Base-by-base conservation (phyloP, 2,797 vertebrate species). In the Myotis planiceps region DNA sequence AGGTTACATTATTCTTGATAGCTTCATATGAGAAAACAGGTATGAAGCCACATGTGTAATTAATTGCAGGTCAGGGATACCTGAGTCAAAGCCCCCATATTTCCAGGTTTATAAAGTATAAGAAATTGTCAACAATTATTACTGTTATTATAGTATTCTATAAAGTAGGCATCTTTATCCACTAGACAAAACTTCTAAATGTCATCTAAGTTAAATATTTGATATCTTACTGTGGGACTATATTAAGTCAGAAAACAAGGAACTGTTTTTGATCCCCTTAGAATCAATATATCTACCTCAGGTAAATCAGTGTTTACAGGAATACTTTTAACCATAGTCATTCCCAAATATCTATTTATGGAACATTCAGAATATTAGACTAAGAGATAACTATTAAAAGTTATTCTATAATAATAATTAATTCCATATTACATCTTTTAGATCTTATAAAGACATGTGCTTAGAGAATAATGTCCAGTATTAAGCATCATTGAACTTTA, bases 401-500 rank as follows among this genome's bases (percentile, higher is more conserved):
- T 75, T 92, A 88, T 92, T 93, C 65, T 76, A n/a, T 45, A 58
- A 34, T 18, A 92, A 45, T 80, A 53, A 63, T 80, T 91, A n/a
- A 91, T 29, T 72, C 32, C 47, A 88, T 49, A 72, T 63, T 58
- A 8, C 27, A 82, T 92, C 34, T 94, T 75, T 45, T 80, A 80
- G 25, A 90, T 87, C 83, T 95, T 81, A 47, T 71, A 95, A 96
- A 91, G 63, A 90, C 18, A 84, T 47, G 42, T 88, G 42, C 34
- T 95, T 93, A 92, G 74, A 92, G 58, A 94, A 14, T 85, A 92
- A 95, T 90, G 75, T 96, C 65, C 19, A 34, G 86, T 95, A 74
- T 95, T 89, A 80, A 65, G 49, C 51, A 94, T 95, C 96, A 96
- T 92, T 97, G 85, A 95, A 88, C 88, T 95, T 89, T 91, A 95